Evolutionary conservation across 2,888 invertebrate species (phyloP), one percentile per base, ranked within the genome.

Genomic region (Auanema sp.): DNA sequence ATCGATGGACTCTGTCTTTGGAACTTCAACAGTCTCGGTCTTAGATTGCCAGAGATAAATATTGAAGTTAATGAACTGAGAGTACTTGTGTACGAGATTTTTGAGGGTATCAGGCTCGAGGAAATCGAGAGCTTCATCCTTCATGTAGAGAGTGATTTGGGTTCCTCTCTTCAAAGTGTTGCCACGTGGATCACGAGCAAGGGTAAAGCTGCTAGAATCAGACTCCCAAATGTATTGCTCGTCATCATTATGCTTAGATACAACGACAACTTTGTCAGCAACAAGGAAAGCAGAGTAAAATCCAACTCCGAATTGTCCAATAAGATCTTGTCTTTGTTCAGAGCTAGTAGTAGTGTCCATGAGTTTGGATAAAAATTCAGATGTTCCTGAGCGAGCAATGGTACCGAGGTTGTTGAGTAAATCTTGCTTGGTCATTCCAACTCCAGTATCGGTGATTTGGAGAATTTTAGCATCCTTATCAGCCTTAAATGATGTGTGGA

Each of bases 201-300:
- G 91, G 80, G 89, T 90, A 87, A 92, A 99, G 69, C 91, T 89
- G 75, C 87, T 87, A 33, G 97, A 92, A 87, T 98, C 96, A 0
- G 95, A 95, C 85, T 97, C 94, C 98, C 98, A 98, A 79, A 98
- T 91, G 86, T 94, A 91, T 85, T 98, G 98, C 69, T 88, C 88
- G 84, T 94, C 95, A 78, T 90, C 90, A 85, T 95, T 94, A 86
- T 93, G 90, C 85, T 98, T 98, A 12, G 94, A 91, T 1, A 92
- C 92, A 1, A 99, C 98, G 55, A 94, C 89, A 52, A 99, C 96
- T 80, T 90, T 89, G 85, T 98, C 94, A 33, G 97, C 95, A 64
- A 98, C 96, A 59, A 93, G 88, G 88, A 98, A 98, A 2, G 95
- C 91, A 0, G 97, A 97, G 87, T 98, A 98, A 87, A 98, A 99